Evolutionary conservation across 2,797 vertebrate genomes (phyloP).

Genomic region (Characodon lateralis): DNA sequence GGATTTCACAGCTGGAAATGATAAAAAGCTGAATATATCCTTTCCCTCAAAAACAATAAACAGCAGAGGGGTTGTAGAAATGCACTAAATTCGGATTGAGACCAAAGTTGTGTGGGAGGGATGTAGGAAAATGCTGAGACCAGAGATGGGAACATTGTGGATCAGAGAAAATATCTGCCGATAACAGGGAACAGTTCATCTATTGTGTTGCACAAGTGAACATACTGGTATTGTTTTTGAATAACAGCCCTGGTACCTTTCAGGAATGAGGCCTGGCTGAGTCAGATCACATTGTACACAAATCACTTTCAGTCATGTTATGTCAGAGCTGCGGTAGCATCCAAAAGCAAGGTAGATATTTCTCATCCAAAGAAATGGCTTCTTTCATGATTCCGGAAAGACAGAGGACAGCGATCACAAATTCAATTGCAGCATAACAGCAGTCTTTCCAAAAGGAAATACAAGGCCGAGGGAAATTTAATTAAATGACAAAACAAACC

Average conservation of each 20-base stretch:
- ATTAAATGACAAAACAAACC: background rate
- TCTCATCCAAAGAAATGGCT: background rate
- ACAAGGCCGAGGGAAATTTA: background rate
- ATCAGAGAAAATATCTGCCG: background rate
- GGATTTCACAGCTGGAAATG: conserved; percentile 73
- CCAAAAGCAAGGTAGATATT: background rate
- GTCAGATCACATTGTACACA: background rate
- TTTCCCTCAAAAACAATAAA: conserved; percentile 61
- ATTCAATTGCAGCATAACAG: background rate
- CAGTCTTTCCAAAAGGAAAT: background rate
- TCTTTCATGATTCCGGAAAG: background rate
- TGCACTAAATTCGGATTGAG: conserved; percentile 12
- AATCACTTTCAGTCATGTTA: background rate
- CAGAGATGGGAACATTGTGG: background rate
- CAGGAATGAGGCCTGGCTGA: background rate
- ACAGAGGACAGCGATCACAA: background rate
- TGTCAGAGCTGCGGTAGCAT: background rate
- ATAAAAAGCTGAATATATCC: conserved; percentile 61
- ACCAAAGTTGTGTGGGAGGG: conserved; percentile 12
- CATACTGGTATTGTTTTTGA: background rate
- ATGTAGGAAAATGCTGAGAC: conserved; percentile 5
- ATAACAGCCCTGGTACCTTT: background rate
- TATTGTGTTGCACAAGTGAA: background rate
- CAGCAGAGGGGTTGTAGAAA: conserved; percentile 31
- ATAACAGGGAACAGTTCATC: background rate